These are phyloP conservation scores for Poecilia velifera DNA, from an alignment of 2,797 vertebrate species.

Conservation along the genomic window DNA sequence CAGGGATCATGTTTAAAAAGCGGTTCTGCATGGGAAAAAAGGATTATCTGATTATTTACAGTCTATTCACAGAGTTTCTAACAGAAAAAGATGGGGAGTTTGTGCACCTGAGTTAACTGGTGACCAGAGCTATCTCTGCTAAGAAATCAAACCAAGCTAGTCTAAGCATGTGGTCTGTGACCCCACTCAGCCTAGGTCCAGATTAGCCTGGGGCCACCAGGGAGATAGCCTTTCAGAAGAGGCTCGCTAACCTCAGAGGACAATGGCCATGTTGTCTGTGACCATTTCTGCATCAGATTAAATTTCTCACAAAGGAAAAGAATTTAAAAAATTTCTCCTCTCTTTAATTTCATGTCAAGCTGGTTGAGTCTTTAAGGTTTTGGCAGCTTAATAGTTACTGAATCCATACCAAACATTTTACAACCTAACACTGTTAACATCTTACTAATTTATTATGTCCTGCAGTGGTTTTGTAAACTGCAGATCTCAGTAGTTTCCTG, in stretches of 20 bases:
- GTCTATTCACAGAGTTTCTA: neutral
- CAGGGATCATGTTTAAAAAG: neutral
- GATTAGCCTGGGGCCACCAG: conserved; percentile 68
- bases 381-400: conserved; percentile 4
- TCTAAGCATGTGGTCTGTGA: conserved; percentile 68
- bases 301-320: conserved; percentile 65
- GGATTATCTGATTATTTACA: neutral
- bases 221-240: conserved; percentile 77
- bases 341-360: conserved; percentile 42
- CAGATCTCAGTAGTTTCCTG: neutral
- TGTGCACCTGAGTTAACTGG: conserved; percentile 62
- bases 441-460: neutral
- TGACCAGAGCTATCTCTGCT: conserved; percentile 41
- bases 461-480: conserved; percentile 9
- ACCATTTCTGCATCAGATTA: conserved; percentile 75
- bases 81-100: neutral
- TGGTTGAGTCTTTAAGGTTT: conserved; percentile 29
- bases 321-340: conserved; percentile 62
- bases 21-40: neutral
- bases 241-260: conserved; percentile 62
- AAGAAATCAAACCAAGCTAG: conserved; percentile 61
- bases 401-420: conserved; percentile 23
- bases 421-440: neutral
- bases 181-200: conserved; percentile 45
- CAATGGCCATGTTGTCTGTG: conserved; percentile 81